phyloP scores from a whole-genome alignment of 2,797 vertebrate species.

The Harpagifer antarcticus region DNA sequence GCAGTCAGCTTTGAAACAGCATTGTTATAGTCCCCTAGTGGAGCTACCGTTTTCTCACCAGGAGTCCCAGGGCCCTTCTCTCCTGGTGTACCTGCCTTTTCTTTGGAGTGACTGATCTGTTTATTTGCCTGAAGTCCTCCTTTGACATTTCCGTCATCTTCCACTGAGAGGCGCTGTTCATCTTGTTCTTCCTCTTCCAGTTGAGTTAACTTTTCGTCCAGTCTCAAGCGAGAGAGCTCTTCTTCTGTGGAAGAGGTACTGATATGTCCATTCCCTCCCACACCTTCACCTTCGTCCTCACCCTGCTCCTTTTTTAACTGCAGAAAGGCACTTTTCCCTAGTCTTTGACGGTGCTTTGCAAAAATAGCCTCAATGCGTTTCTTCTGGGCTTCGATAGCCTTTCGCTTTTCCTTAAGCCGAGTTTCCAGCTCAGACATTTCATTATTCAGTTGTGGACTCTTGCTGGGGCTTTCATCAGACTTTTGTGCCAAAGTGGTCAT shows the following conservation, averaged over 20 bases:
- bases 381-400: constrained; percentile 95
- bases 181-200: constrained; percentile 80
- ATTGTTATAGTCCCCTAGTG: constrained; percentile 92
- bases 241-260: constrained; percentile 76
- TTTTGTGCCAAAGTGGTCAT: constrained; percentile 80
- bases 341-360: constrained; percentile 91
- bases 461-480: constrained; percentile 81
- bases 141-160: constrained; percentile 60
- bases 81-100: constrained; percentile 60
- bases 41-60: constrained; percentile 81
- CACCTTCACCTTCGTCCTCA: constrained; percentile 67
- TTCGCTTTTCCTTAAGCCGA: constrained; percentile 92
- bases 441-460: constrained; percentile 88
- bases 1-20: constrained; percentile 92
- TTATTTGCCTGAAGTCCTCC: constrained; percentile 62
- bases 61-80: constrained; percentile 69
- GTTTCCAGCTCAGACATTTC: constrained; percentile 92
- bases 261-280: constrained; percentile 45
- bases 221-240: constrained; percentile 70
- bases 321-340: constrained; percentile 93
- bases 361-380: constrained; percentile 95
- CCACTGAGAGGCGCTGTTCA: constrained; percentile 54
- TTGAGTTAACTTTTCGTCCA: constrained; percentile 84
- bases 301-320: constrained; percentile 90
- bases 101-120: constrained; percentile 80